Base-by-base conservation (phyloP, 2,888 invertebrate genomes). In the Stegana nigrithorax region DNA sequence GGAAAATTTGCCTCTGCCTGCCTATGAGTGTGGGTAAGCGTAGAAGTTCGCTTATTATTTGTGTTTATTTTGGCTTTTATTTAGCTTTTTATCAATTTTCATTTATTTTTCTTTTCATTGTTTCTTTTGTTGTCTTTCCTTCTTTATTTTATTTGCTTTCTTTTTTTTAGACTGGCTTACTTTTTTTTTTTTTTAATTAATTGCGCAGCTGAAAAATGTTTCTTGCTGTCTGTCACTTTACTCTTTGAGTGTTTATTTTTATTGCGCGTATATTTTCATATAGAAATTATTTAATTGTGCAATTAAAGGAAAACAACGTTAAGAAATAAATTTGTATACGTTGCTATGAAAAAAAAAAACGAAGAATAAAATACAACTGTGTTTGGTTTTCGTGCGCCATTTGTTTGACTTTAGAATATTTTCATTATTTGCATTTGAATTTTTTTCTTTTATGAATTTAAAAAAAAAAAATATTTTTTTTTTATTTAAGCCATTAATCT, bases 161-260 rank as follows among this genome's bases (percentile, higher is more conserved):
- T n/a, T n/a, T n/a, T n/a, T n/a, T n/a, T n/a, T n/a, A n/a, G n/a
- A 10, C 21, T 10, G 47, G 17, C 36, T 60, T 12, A 17, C 44
- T 44, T 27, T 56, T 45, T 32, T 58, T 50, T 44, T 50, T 50
- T 26, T 21, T 57, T 29, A 55, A 71, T 71, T 68, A 71, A 70
- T 66, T 68, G 75, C 69, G 68, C 73, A 75, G 73, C 73, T 75
- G 69, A 61, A 72, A 59, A 27, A 63, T 3, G 6, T 26, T 50
- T 50, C 4, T 50, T 50, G 2, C 14, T 50, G 50, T 53, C 56
- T 25, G n/a, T n/a, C n/a, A n/a, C n/a, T n/a, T n/a, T n/a, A n/a
- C n/a, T n/a, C n/a, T n/a, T n/a, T n/a, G n/a, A n/a, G n/a, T n/a
- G n/a, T n/a, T n/a, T n/a, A n/a, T n/a, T n/a, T n/a, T n/a, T n/a